Evolutionary conservation across 2,888 invertebrate species (phyloP).

Genomic region (Sphaerophoria rueppellii): DNA sequence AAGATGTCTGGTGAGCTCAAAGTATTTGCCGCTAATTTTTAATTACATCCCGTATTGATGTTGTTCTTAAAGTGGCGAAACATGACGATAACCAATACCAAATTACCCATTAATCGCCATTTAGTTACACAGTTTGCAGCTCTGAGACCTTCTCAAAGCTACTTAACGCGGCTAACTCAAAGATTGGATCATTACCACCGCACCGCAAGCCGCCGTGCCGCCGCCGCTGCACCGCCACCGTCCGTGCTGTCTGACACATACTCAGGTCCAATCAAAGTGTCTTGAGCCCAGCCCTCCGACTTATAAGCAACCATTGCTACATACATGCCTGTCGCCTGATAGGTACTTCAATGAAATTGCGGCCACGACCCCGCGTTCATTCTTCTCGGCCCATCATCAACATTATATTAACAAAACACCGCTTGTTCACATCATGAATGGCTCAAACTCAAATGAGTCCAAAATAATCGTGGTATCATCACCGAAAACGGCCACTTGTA

Average conservation of each 20-base stretch:
- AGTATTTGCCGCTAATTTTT: conserved; percentile 52
- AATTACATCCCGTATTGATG: conserved; percentile 55
- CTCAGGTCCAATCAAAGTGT: conserved; percentile 63
- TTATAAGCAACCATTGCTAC: conserved; percentile 17
- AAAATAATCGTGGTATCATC: conserved; percentile 61
- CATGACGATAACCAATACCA: conserved; percentile 64
- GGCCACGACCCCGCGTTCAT: conserved; percentile 73
- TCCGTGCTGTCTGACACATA: conserved; percentile 27
- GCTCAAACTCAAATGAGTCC: conserved; percentile 44
- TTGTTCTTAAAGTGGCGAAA: conserved; percentile 69
- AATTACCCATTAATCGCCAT: conserved; percentile 73
- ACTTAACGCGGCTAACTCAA: conserved; percentile 59
- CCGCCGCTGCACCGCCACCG: too few species aligned
- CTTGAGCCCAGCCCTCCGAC: conserved; percentile 36
- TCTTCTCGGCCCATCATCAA: conserved; percentile 31
- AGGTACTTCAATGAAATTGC: conserved; percentile 62
- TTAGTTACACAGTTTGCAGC: conserved; percentile 71
- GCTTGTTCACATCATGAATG: conserved; percentile 36
- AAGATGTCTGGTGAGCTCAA: conserved; percentile 11
- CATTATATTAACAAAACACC: conserved; percentile 47
- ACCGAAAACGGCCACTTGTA: conserved; percentile 65
- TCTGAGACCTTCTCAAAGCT: conserved; percentile 46
- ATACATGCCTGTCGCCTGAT: not conserved
- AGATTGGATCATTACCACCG: conserved; percentile 17
- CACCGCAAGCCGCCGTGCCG: too few species aligned